These are phyloP conservation scores for Atta colombica DNA, from an alignment of 1,140 invertebrate species.

Conservation along the genomic window DNA sequence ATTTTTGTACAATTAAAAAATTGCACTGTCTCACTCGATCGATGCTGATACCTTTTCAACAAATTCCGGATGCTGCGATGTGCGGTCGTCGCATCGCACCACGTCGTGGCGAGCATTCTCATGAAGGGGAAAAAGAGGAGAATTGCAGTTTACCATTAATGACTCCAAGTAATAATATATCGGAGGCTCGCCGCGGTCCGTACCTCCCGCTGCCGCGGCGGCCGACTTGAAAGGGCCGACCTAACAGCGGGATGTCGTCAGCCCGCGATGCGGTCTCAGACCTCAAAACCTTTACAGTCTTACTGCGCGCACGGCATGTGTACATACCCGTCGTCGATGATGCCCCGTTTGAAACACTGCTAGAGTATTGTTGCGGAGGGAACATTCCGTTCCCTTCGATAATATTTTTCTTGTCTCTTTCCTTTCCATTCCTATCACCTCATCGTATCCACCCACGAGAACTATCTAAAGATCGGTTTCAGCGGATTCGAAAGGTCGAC, in stretches of 20 bases:
- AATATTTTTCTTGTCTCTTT: not conserved
- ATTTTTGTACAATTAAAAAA: not conserved
- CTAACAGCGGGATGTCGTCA: conserved; percentile 85
- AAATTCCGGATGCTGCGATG: conserved; percentile 57
- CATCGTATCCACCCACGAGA: conserved; percentile 7
- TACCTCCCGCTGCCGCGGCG: conserved; percentile 84
- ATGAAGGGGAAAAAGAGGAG: conserved; percentile 71
- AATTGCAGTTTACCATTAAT: conserved; percentile 86
- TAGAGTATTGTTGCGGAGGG: conserved; percentile 66
- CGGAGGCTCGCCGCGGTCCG: conserved; percentile 76
- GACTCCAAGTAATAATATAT: conserved; percentile 84
- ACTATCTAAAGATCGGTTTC: conserved; percentile 41
- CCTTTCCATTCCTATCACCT: not conserved
- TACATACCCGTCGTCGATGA: conserved; percentile 69
- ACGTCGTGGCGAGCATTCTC: conserved; percentile 38
- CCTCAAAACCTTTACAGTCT: conserved; percentile 72
- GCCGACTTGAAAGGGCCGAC: conserved; percentile 84
- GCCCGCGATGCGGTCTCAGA: conserved; percentile 74
- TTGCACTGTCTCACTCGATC: not conserved
- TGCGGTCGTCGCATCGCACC: conserved; percentile 29
- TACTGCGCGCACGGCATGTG: conserved; percentile 31
- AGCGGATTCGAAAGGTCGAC: conserved; percentile 57
- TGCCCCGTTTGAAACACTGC: conserved; percentile 73
- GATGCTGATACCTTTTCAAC: not conserved
- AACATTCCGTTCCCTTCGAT: conserved; percentile 33